Percentiles rank a stretch among this genome's conserved stretches.
Evolutionary conservation across 2,888 invertebrate species (phyloP).

Genomic region (Taenaris catops): DNA sequence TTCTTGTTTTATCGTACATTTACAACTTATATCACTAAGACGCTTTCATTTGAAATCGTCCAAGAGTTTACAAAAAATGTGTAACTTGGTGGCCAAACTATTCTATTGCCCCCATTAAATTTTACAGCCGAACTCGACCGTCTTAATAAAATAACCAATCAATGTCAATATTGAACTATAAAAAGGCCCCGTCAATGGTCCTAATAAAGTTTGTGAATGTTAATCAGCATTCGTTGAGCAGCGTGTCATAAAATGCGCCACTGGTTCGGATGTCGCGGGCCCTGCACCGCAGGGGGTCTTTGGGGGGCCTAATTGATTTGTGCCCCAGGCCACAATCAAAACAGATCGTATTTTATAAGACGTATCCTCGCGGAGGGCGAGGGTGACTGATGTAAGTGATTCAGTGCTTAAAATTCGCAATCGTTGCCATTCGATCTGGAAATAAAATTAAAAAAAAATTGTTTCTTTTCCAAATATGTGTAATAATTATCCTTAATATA

Average conservation of each 20-base stretch:
- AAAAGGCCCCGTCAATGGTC: slow-evolving; percentile 49
- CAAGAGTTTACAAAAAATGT: too few species aligned
- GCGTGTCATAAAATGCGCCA: slow-evolving; percentile 79
- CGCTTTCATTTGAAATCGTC: too few species aligned
- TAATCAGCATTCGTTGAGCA: slow-evolving; percentile 73
- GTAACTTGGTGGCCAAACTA: slow-evolving; percentile 15
- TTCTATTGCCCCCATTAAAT: slow-evolving; percentile 11
- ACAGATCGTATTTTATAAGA: slow-evolving; percentile 81
- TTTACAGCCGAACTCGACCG: slow-evolving; percentile 14
- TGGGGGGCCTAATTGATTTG: slow-evolving; percentile 76
- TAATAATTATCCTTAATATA: too few species aligned
- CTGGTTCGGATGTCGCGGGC: slow-evolving; percentile 70
- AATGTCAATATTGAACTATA: slow-evolving; percentile 27
- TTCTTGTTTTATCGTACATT: too few species aligned
- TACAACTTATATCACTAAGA: too few species aligned
- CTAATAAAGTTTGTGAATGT: slow-evolving; percentile 74
- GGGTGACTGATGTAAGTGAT: slow-evolving; percentile 27
- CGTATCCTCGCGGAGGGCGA: slow-evolving; percentile 52
- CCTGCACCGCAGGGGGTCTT: slow-evolving; percentile 52
- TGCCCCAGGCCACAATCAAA: slow-evolving; percentile 81
- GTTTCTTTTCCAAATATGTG: too few species aligned
- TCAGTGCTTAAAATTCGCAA: slow-evolving; percentile 17
- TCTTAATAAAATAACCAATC: slow-evolving; percentile 40
- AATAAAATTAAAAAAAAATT: too few species aligned
- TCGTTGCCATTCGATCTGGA: too few species aligned